A percentile compares a stretch with the other conserved stretches of the same genome.
Evolutionary conservation across 2,888 invertebrate species (phyloP).

Genomic region (Loripinus fragilis): DNA sequence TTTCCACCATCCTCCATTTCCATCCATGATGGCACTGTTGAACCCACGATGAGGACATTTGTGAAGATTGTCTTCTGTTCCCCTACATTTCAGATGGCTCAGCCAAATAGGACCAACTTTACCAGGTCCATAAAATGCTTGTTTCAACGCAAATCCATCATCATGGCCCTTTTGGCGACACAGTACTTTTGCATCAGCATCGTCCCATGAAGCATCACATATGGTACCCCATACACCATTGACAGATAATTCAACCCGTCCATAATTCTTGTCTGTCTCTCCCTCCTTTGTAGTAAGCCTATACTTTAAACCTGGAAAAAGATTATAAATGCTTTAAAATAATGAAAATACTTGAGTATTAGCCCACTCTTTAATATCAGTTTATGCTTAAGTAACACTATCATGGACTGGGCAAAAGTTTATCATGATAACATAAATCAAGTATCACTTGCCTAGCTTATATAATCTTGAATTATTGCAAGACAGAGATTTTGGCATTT

Average conservation of each 20-base stretch:
- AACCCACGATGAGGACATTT: conserved; percentile 76
- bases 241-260: conserved; percentile 88
- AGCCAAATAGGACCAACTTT: conserved; percentile 79
- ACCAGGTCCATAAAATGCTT: conserved; percentile 67
- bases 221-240: conserved; percentile 89
- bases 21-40: conserved; percentile 60
- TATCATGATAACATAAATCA: no score
- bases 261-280: conserved; percentile 55
- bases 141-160: conserved; percentile 69
- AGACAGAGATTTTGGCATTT: no score
- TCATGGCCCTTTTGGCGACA: conserved; percentile 69
- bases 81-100: conserved; percentile 72
- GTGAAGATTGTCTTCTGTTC: conserved; percentile 69
- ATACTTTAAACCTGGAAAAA: conserved; percentile 5
- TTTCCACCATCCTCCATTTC: conserved; percentile 57
- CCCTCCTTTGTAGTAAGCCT: conserved; percentile 5
- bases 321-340: not conserved
- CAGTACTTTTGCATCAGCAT: conserved; percentile 87
- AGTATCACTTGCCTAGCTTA: no score
- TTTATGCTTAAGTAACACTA: no score
- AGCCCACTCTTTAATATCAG: no score
- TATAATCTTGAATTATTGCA: no score
- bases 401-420: no score
- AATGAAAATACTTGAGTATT: no score
- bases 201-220: conserved; percentile 90